A percentile compares a stretch with the other conserved stretches of the same genome.
These are phyloP conservation scores for Micronycteris hirsuta DNA, from an alignment of 2,113 vertebrate species.

Conservation along the genomic window DNA sequence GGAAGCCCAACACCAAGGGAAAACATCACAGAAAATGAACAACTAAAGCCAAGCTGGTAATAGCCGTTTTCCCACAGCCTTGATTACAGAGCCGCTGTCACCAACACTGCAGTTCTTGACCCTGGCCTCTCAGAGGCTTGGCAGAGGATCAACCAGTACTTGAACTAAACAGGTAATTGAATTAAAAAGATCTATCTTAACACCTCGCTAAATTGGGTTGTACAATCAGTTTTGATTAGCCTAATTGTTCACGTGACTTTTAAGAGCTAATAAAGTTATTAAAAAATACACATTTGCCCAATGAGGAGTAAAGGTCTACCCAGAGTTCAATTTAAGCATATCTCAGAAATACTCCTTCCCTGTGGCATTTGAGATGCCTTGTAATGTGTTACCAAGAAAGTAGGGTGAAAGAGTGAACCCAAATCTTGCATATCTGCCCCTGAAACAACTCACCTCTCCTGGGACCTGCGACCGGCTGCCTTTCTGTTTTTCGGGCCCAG, in stretches of 20 bases:
- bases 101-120: conserved; percentile 49
- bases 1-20: conserved; percentile 17
- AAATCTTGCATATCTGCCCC: conserved; percentile 1
- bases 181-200: conserved; percentile 51
- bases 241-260: conserved; percentile 46
- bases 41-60: conserved; percentile 42
- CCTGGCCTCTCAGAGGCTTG: conserved; percentile 2
- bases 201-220: conserved; percentile 48
- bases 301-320: conserved; percentile 23
- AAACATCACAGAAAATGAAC: conserved; percentile 46
- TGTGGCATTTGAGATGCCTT: conserved; percentile 17
- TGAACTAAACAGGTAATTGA: conserved; percentile 51
- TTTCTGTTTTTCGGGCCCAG: conserved; percentile 85
- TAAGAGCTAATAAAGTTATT: conserved; percentile 54
- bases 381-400: conserved; percentile 28
- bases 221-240: conserved; percentile 46
- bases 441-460: conserved; percentile 88
- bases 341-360: conserved; percentile 34
- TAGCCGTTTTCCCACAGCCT: neutral
- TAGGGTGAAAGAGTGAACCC: conserved; percentile 25
- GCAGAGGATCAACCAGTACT: neutral
- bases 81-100: conserved; percentile 37
- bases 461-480: conserved; percentile 81
- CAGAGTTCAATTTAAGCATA: conserved; percentile 23
- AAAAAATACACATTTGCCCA: conserved; percentile 48